Percentiles rank a stretch among this genome's conserved stretches.
phyloP scores from a whole-genome alignment of 2,888 invertebrate species.

The Eurois occulta region DNA sequence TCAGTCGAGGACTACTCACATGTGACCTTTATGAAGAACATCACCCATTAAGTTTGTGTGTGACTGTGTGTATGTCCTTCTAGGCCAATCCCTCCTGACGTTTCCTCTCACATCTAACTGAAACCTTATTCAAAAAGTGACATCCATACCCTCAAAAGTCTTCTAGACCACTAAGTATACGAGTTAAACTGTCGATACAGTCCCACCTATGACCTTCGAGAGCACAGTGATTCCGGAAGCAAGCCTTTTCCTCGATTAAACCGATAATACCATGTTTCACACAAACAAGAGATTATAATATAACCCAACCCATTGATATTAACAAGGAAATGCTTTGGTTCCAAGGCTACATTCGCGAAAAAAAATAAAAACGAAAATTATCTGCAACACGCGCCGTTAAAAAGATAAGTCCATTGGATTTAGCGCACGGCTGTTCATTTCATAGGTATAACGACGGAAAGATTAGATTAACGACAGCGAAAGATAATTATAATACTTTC shows the following conservation, averaged over 20 bases:
- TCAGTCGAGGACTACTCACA: not conserved
- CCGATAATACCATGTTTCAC: conserved; percentile 48
- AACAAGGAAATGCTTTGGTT: conserved; percentile 57
- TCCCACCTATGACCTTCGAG: conserved; percentile 26
- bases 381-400: conserved; percentile 40
- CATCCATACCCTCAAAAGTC: not conserved
- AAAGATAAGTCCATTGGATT: conserved; percentile 41
- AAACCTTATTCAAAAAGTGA: not conserved
- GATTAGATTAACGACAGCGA: conserved; percentile 78
- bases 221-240: conserved; percentile 33
- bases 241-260: conserved; percentile 24
- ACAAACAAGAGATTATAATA: conserved; percentile 48
- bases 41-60: not conserved
- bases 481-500: conserved; percentile 54
- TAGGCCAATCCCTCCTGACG: not conserved
- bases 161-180: not conserved
- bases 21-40: not conserved
- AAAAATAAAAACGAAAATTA: conserved; percentile 45
- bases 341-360: conserved; percentile 63
- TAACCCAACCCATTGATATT: conserved; percentile 58
- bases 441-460: conserved; percentile 68
- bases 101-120: not conserved
- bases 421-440: conserved; percentile 58
- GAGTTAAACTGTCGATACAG: not conserved
- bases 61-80: not conserved